phyloP scores from a whole-genome alignment of 2,888 invertebrate species.

The Coecobrya sp. region DNA sequence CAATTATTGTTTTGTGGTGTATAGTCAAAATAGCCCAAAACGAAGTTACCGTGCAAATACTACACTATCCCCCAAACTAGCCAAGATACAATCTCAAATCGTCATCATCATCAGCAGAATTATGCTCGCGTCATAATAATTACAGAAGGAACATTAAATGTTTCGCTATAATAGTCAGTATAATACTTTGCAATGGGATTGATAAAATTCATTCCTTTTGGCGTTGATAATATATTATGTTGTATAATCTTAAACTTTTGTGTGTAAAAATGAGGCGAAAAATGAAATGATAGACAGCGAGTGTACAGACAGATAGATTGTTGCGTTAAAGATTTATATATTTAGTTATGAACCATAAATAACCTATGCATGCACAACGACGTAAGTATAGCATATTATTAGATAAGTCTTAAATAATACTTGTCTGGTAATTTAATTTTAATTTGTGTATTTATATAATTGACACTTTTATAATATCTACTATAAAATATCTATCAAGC shows the following conservation, averaged over 20 bases:
- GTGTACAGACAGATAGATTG: slow-evolving; percentile 28
- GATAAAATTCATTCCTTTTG: slow-evolving; percentile 49
- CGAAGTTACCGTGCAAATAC: not conserved
- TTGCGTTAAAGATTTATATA: slow-evolving; percentile 50
- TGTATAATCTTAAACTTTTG: not conserved
- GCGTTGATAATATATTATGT: not conserved
- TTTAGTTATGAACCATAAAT: not conserved
- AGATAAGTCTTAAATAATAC: slow-evolving; percentile 42
- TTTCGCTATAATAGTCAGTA: slow-evolving; percentile 11
- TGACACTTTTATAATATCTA: slow-evolving; percentile 72
- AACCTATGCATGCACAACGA: not conserved
- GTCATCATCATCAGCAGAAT: slow-evolving; percentile 43
- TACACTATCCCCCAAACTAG: not conserved
- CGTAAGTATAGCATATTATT: not conserved
- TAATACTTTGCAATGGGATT: too few species aligned
- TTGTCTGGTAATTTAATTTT: slow-evolving; percentile 61
- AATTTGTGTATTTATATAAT: slow-evolving; percentile 68
- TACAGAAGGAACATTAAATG: slow-evolving; percentile 13
- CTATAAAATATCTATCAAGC: slow-evolving; percentile 12
- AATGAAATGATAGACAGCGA: not conserved
- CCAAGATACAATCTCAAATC: slow-evolving; percentile 41
- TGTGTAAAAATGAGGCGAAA: slow-evolving; percentile 50
- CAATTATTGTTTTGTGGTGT: slow-evolving; percentile 17
- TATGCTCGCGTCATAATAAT: slow-evolving; percentile 2
- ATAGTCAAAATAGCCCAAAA: slow-evolving; percentile 5